Evolutionary conservation across 2,797 vertebrate genomes (phyloP).

Genomic region (Chlorospingus semifuscus): DNA sequence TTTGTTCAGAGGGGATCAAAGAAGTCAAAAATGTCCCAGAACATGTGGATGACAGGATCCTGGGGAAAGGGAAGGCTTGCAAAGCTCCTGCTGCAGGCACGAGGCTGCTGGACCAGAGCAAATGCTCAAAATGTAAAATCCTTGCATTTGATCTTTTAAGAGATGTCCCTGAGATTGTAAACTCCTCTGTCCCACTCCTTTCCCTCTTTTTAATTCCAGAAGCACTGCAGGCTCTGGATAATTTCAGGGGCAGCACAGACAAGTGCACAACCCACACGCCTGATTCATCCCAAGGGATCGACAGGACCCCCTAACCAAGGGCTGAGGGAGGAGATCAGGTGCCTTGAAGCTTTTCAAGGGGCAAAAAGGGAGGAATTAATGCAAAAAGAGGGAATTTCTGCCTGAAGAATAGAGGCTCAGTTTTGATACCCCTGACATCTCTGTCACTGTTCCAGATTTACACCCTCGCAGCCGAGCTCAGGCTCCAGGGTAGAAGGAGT

Average conservation of each 20-base stretch:
- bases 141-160: neutral
- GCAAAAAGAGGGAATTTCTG: neutral
- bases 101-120: neutral
- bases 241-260: neutral
- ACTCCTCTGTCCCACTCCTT: neutral
- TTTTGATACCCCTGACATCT: neutral
- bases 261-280: rapidly evolving
- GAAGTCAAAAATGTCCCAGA: neutral
- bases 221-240: neutral
- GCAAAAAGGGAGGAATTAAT: neutral
- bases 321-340: neutral
- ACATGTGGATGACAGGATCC: rapidly evolving
- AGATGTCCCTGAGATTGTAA: neutral
- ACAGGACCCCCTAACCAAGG: neutral
- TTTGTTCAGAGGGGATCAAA: neutral
- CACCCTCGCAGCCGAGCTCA: neutral
- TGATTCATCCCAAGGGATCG: neutral
- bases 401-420: neutral
- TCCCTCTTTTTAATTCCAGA: neutral
- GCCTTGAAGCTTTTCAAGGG: neutral
- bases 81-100: neutral
- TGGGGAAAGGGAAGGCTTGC: rapidly evolving
- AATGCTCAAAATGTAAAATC: neutral
- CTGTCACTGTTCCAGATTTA: neutral
- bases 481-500: slow-evolving; percentile 2